Base-by-base conservation (phyloP, 1,140 invertebrate genomes). In the Maniola jurtina region DNA sequence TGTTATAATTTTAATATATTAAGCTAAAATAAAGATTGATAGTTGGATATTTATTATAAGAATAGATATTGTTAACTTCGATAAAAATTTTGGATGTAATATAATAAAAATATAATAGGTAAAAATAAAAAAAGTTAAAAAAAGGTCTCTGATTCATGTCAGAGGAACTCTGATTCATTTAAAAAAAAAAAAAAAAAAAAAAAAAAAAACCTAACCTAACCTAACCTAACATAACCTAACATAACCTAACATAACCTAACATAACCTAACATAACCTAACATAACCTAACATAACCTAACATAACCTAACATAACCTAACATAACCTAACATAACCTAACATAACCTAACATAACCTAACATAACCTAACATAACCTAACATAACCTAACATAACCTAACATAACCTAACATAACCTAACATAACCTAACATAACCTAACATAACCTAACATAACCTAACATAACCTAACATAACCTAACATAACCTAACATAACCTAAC, bases 161-260 rank as follows among this genome's bases (percentile, higher is more conserved):
- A n/a, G n/a, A n/a, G n/a, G n/a, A n/a, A 40, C 7, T 6, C 38
- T 40, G n/a, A n/a, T n/a, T n/a, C n/a, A n/a, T n/a, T n/a, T n/a
- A n/a, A n/a, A n/a, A n/a, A n/a, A n/a, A n/a, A n/a, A n/a, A n/a
- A n/a, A n/a, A n/a, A n/a, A n/a, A n/a, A n/a, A n/a, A n/a, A n/a
- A n/a, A n/a, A n/a, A n/a, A n/a, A n/a, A n/a, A 40, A 40, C 38
- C 2, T 40, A 40, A 40, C 38, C 38, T 71, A 71, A 71, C 69
- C 64, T 71, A 71, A 71, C 69, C 70, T 68, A 72, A 72, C 70
- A 67, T 70, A 73, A 73, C 71, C 71, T 67, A 70, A 73, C 71
- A 67, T 67, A 73, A 70, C 67, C 71, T 67, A 72, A 73, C 71
- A 67, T 67, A 73, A 73, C 71, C 71, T 67, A 70, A 73, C 70